These are phyloP conservation scores for Acropternis orthonyx DNA, from an alignment of 2,797 vertebrate genomes.

Conservation along the genomic window DNA sequence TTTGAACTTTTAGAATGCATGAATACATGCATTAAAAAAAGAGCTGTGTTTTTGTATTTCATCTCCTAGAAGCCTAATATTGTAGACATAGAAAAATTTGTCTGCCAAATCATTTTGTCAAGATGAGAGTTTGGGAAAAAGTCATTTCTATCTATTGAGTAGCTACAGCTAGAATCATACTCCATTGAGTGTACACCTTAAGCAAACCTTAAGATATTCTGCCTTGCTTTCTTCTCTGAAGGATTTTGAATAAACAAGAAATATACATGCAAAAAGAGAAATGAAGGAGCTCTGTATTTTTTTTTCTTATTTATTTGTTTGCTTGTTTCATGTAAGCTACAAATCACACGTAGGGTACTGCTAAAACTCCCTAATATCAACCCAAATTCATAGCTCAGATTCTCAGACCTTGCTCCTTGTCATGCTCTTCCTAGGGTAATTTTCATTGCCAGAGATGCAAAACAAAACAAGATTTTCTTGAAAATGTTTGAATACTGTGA, in stretches of 20 bases:
- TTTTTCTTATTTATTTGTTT: background rate
- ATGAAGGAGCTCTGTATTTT: rapidly evolving
- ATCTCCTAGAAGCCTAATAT: background rate
- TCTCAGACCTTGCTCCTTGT: background rate
- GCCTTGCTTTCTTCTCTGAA: background rate
- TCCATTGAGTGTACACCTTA: background rate
- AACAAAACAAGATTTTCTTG: background rate
- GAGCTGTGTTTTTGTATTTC: background rate
- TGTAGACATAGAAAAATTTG: background rate
- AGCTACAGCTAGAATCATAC: background rate
- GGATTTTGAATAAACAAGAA: background rate
- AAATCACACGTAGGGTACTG: background rate
- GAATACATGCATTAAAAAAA: background rate
- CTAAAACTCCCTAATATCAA: background rate
- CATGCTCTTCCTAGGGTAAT: background rate
- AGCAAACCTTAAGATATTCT: background rate
- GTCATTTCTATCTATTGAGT: background rate
- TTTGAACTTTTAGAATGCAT: background rate
- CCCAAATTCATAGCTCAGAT: background rate
- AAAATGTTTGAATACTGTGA: background rate
- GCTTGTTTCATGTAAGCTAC: background rate
- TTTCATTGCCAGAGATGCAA: background rate
- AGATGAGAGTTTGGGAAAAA: background rate
- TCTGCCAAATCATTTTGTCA: background rate
- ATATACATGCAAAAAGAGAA: background rate